Percentiles rank a stretch among this genome's conserved stretches.
These are phyloP conservation scores for Scaptomyza pallida DNA, from an alignment of 1,140 invertebrate genomes.

Conservation along the genomic window DNA sequence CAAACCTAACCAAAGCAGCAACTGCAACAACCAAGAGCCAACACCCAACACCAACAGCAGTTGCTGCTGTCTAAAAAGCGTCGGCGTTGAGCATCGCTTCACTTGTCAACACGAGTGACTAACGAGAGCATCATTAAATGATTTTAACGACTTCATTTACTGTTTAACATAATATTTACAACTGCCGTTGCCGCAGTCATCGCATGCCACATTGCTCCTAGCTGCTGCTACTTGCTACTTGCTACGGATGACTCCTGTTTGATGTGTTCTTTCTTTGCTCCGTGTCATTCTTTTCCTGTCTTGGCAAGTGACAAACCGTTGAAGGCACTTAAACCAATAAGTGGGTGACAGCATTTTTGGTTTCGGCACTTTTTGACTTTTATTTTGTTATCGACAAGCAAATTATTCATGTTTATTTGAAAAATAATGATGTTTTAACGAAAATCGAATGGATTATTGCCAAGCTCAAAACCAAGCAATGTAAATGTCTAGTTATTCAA, in stretches of 20 bases:
- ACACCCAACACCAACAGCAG: not conserved
- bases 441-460: constrained; percentile 2
- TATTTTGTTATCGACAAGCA: not conserved
- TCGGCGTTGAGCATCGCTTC: constrained; percentile 39
- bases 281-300: no score
- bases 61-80: constrained; percentile 1
- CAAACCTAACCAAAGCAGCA: not conserved
- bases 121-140: constrained; percentile 79
- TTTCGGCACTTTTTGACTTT: not conserved
- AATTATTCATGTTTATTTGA: not conserved
- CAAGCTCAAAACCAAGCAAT: no score
- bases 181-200: constrained; percentile 19
- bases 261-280: not conserved
- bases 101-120: constrained; percentile 72
- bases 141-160: constrained; percentile 81
- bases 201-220: constrained; percentile 10
- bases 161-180: constrained; percentile 80
- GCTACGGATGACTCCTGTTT: not conserved
- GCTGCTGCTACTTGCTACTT: constrained; percentile 7
- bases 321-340: constrained; percentile 3
- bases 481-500: no score
- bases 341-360: constrained; percentile 2
- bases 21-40: constrained; percentile 4
- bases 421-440: not conserved
- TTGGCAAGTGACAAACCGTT: constrained; percentile 5